Evolutionary conservation across 2,797 vertebrate species (phyloP).

Genomic region (Neosalanx taihuensis): DNA sequence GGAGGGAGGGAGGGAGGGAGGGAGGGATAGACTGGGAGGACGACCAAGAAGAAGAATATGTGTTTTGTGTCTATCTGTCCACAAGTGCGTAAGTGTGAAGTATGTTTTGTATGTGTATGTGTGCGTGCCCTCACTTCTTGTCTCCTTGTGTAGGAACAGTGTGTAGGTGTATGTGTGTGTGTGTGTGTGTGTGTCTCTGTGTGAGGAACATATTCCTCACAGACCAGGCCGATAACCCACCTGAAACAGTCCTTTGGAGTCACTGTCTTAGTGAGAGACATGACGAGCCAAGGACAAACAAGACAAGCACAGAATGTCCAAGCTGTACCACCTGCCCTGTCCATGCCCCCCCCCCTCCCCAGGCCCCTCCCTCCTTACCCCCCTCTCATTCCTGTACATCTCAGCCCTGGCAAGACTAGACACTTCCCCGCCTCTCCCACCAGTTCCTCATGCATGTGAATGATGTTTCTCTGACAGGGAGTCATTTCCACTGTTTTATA

Average conservation of each 20-base stretch:
- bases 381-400: slow-evolving; percentile 10
- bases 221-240: background rate
- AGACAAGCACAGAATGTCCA: background rate
- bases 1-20: slow-evolving; percentile 10
- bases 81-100: no score
- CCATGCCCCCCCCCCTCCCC: no score
- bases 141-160: no score
- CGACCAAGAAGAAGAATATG: background rate
- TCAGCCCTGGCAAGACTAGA: slow-evolving; percentile 50
- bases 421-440: slow-evolving; percentile 33
- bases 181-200: background rate
- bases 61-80: background rate
- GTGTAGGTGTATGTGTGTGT: slow-evolving; percentile 13
- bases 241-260: background rate
- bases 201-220: background rate
- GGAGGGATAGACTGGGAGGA: background rate
- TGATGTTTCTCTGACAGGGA: slow-evolving; percentile 44
- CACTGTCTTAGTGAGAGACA: background rate
- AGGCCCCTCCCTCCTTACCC: background rate
- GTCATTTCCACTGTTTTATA: slow-evolving; percentile 54
- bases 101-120: no score
- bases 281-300: background rate
- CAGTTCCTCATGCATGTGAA: slow-evolving; percentile 17
- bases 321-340: slow-evolving; percentile 5
- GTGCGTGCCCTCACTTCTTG: no score